Base-by-base conservation (phyloP, 2,888 invertebrate genomes). In the Erebia palarica region DNA sequence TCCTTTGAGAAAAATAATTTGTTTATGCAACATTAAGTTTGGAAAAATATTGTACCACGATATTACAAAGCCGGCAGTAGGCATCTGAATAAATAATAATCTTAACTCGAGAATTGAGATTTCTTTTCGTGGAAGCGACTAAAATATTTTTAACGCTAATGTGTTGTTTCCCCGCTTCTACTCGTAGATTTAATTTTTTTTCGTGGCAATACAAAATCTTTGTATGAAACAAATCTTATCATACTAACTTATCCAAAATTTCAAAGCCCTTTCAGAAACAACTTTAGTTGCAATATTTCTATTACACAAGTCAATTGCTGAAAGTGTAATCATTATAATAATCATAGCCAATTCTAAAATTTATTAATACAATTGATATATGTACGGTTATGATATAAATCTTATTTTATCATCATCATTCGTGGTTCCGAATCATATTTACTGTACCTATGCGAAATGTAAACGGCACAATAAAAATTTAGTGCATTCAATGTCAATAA, bases 401-500 rank as follows among this genome's bases (percentile, higher is more conserved):
- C 60, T 16, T 47, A 18, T 18, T 61, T 47, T 18, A 61, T 47
- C 18, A 18, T 61, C 18, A 61, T 61, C 61, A 61, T 61, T 61
- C 14, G 64, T 36, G 27, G 51, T 64, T 51, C n/a, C 53, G 27
- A 47, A 53, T 64, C 4, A 74, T 75, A 73, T 75, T 77, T 70
- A 70, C 73, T 74, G 68, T 72, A n/a, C n/a, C n/a, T n/a, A 70
- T 71, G 69, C 71, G 63, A 73, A 76, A 76, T 73, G 70, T 76
- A 68, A 73, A 70, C 71, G 60, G 65, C 69, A 73, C 69, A 67
- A 75, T 76, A 75, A 76, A 75, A 75, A 73, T 73, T 75, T 69
- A 68, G 74, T 69, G 73, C 66, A 70, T 72, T 71, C 71, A 67
- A 73, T 74, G 71, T 68, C 73, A 71, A 72, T 77, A 74, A n/a